Percentiles rank a stretch among this genome's conserved stretches.
phyloP scores from a whole-genome alignment of 2,113 vertebrate genomes.

The Pseudorasbora parva region DNA sequence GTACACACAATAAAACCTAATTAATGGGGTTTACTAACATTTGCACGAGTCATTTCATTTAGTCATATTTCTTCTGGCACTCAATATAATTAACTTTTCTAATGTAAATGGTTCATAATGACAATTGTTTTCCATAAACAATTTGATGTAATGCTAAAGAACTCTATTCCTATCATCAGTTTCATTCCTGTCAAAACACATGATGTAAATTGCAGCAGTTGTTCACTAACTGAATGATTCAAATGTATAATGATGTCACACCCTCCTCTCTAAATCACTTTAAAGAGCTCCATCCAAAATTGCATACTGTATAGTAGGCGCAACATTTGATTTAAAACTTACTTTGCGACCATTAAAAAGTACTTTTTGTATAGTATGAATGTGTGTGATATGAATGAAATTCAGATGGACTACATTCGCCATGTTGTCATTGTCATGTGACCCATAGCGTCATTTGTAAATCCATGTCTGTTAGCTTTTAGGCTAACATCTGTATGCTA shows the following conservation, averaged over 20 bases:
- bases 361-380: no score
- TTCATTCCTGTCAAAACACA: neutral
- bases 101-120: neutral
- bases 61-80: neutral
- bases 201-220: neutral
- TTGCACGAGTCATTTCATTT: neutral
- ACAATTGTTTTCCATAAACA: neutral
- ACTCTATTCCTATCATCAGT: neutral
- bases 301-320: no score
- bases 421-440: no score
- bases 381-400: no score
- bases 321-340: no score
- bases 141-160: neutral
- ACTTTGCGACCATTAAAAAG: no score
- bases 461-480: neutral
- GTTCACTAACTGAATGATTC: neutral
- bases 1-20: constrained; percentile 16
- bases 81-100: neutral
- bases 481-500: neutral
- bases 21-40: neutral
- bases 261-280: neutral
- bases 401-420: no score
- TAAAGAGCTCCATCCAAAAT: neutral
- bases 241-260: neutral
- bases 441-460: no score